Percentiles rank a stretch among this genome's conserved stretches.
Evolutionary conservation across 2,113 vertebrate genomes (phyloP).

Genomic region (Pyxicephalus adspersus): DNA sequence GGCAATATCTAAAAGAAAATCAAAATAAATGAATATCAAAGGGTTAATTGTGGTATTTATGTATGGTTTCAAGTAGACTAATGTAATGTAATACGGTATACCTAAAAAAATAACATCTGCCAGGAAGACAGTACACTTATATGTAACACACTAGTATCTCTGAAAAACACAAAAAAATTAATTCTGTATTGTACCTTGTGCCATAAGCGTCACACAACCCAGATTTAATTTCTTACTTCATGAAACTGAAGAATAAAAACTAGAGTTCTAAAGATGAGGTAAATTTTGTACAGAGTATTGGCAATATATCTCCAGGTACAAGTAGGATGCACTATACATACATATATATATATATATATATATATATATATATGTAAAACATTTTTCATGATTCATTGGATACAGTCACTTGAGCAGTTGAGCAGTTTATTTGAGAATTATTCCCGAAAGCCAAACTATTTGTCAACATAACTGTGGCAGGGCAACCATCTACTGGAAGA

Average conservation of each 20-base stretch:
- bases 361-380: conserved; percentile 21
- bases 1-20: not conserved
- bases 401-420: not conserved
- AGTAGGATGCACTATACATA: not conserved
- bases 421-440: no score
- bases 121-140: conserved; percentile 58
- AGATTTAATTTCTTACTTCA: conserved; percentile 58
- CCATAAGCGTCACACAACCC: conserved; percentile 40
- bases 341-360: conserved; percentile 20
- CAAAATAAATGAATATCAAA: conserved; percentile 14
- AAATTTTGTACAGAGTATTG: conserved; percentile 52
- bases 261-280: conserved; percentile 60
- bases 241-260: conserved; percentile 53
- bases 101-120: conserved; percentile 38
- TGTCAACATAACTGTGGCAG: no score
- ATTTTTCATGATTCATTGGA: no score
- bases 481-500: no score
- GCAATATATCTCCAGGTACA: conserved; percentile 37
- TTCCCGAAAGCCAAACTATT: no score
- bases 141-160: conserved; percentile 39
- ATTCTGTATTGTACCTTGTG: conserved; percentile 51
- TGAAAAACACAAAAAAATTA: conserved; percentile 52
- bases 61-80: not conserved
- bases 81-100: conserved; percentile 29
- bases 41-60: conserved; percentile 28